These are phyloP conservation scores for Nematostella vectensis DNA, from an alignment of 92 coral and sea anemone genomes.

Conservation along the genomic window DNA sequence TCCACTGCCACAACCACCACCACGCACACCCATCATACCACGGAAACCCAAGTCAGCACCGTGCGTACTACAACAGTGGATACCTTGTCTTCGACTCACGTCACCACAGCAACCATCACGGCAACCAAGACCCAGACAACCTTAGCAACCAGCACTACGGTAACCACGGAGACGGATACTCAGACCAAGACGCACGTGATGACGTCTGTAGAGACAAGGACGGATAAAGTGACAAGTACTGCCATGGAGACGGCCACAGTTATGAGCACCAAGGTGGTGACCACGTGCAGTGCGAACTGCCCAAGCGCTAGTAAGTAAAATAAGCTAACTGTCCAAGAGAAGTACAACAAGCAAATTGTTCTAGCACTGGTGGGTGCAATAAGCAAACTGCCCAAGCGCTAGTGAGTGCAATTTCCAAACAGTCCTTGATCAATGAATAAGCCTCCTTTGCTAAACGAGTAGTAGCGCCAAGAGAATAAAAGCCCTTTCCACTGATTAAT, in stretches of 20 bases:
- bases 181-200: slow-evolving; percentile 3
- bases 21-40: neutral
- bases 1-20: neutral
- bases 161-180: slow-evolving; percentile 23
- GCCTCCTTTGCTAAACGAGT: no score
- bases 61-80: slow-evolving; percentile 1
- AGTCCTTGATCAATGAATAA: no score
- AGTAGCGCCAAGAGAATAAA: no score
- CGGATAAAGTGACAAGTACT: slow-evolving; percentile 9
- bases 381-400: no score
- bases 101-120: neutral
- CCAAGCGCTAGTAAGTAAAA: slow-evolving; percentile 19
- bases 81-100: neutral
- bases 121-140: slow-evolving; percentile 9
- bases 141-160: slow-evolving; percentile 20
- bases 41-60: neutral
- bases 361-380: no score
- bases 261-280: slow-evolving; percentile 42
- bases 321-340: no score
- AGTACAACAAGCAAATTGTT: no score
- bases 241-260: slow-evolving; percentile 13
- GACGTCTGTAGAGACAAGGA: neutral
- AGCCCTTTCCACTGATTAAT: no score
- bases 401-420: no score
- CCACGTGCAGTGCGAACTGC: slow-evolving; percentile 51